Evolutionary conservation across 2,113 vertebrate species (phyloP), one percentile per base, ranked within the genome.

Genomic region (Scomber scombrus): DNA sequence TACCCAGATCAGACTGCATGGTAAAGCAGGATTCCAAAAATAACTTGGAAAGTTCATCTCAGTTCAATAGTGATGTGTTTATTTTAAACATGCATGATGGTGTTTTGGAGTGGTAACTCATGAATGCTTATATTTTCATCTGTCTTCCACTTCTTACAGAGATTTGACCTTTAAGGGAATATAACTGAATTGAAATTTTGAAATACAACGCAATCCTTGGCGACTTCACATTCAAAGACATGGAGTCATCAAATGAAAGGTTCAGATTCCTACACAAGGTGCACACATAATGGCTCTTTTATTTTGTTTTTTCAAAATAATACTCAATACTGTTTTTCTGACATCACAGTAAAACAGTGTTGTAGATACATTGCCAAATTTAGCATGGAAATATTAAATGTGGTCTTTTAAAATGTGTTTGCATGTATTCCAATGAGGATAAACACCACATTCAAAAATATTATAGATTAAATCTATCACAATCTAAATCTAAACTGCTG

Each of bases 1-100:
- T 66, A 77, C 56, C 56, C 23, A 34, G 31, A 66, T 56, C 55
- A 19, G 63, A 61, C 60, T 34, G 50, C 50, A 62, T 46, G 19
- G 56, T 45, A 15, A 47, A 62, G 51, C 9, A 71, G 51, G 50
- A 26, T 51, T 45, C 23, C 21, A 54, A 29, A 67, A 77, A 70
- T 11, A 61, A 56, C 52, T 50, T 4, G 49, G 6, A 34, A 46
- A 64, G 51, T 71, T 75, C 21, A 80, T 50, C 34, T 60, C 7
- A 45, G 19, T 69, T 61, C 45, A 65, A 43, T 10, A 49, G 68
- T 13, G 57, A 60, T 51, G 40, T 58, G 56, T 60, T 74, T 50
- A 54, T 58, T 80, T 68, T 49, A 11, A 47, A 62, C 11, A 10
- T n/a, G 12, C 57, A 43, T 66, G 26, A 55, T 11, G 12, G 26